Evolutionary conservation across 2,797 vertebrate genomes (phyloP), one percentile per base, ranked within the genome.

Genomic region (Micromesistius poutassou): DNA sequence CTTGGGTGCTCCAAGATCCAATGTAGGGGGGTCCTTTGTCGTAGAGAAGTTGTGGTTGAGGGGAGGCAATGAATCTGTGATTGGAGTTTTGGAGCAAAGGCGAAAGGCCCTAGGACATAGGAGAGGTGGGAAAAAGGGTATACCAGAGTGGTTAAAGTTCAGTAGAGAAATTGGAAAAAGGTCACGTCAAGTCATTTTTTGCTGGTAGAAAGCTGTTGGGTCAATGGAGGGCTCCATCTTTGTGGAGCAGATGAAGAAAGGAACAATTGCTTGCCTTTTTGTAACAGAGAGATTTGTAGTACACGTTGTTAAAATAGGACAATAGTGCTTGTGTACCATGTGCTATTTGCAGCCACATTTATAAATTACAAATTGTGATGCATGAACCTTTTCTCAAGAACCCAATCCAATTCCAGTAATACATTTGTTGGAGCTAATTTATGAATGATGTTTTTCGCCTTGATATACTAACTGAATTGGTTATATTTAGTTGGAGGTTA

Each of bases 51-150:
- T 35, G 33, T 66, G n/a, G 42, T 68, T 72, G 33, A 55, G 77
- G 72, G 70, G 71, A 78, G 72, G 79, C 46, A 68, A 75, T 72
- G 40, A 76, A 38, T n/a, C 19, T 35, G 68, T 78, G 74, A 74
- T 13, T 42, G 76, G 71, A 40, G 76, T 28, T 68, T 74, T 78
- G 66, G 79, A 73, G 35, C 62, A 72, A 74, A 86, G 71, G 74
- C 30, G 9, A 19, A 73, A 79, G 72, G 81, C 80, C 79, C 30
- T 73, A 82, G 81, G 88, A 85, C 77, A 81, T 80, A n/a, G 62
- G n/a, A 78, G 68, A 74, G 74, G 80, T 78, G 78, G 81, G 79
- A 46, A 77, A 12, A 28, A 71, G 73, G 81, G 50, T 72, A 71
- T 72, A 71, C 81, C 77, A 74, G 42, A 66, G 73, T 74, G 82